Evolutionary conservation across 92 coral and sea anemone species (phyloP).

Genomic region (Porites divaricata): DNA sequence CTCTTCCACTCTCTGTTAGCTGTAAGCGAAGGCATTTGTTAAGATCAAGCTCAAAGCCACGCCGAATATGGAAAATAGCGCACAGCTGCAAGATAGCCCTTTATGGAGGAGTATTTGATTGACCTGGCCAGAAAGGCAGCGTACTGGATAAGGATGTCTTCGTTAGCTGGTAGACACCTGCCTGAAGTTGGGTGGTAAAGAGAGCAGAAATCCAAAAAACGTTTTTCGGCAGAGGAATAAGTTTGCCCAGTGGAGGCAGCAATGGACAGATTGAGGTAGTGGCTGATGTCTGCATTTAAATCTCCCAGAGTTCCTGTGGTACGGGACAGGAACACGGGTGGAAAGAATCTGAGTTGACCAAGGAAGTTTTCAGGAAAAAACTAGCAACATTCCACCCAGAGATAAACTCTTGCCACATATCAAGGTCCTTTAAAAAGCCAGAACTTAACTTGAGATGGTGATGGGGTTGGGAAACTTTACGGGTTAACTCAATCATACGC

Average conservation of each 20-base stretch:
- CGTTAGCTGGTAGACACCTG: constrained; percentile 52
- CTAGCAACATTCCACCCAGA: constrained; percentile 60
- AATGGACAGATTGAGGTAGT: too few relatives aligned
- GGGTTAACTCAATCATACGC: too few relatives aligned
- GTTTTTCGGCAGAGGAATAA: too few relatives aligned
- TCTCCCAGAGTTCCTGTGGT: constrained; percentile 52
- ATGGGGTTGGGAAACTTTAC: too few relatives aligned
- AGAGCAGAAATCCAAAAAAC: too few relatives aligned
- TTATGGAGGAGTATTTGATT: constrained; percentile 37
- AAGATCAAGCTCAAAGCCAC: constrained; percentile 28
- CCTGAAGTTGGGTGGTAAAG: too few relatives aligned
- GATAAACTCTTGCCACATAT: constrained; percentile 36
- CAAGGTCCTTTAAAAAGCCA: constrained; percentile 9
- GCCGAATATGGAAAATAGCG: constrained; percentile 41
- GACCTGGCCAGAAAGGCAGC: constrained; percentile 40
- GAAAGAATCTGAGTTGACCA: not conserved
- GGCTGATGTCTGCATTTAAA: too few relatives aligned
- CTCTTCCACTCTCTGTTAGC: constrained; percentile 37
- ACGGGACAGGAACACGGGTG: constrained; percentile 57
- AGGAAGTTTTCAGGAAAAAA: constrained; percentile 51
- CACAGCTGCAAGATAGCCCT: constrained; percentile 51
- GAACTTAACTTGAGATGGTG: constrained; percentile 11
- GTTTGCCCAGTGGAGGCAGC: too few relatives aligned
- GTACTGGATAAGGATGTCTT: constrained; percentile 21
- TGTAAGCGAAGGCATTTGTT: constrained; percentile 43